Conservation (phyloP, 2,113 vertebrate genomes). For the Mesembrinibis cayennensis region DNA sequence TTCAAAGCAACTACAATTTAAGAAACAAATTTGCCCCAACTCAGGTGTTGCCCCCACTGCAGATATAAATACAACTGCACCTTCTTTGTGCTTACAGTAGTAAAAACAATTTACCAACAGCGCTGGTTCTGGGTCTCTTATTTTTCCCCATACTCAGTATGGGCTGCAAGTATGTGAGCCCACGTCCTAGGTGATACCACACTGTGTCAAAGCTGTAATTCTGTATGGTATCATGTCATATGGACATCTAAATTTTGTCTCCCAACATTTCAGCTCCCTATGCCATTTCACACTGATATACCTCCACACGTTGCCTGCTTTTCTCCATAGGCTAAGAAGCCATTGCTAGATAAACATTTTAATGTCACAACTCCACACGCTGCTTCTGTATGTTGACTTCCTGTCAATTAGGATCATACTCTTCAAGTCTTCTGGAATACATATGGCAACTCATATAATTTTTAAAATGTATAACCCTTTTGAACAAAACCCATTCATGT, state of each 20-base stretch:
- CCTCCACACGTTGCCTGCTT: background rate
- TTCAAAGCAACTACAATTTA: background rate
- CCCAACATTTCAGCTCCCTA: background rate
- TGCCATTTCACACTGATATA: background rate
- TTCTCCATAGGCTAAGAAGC: background rate
- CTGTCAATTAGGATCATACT: background rate
- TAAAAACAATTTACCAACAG: background rate
- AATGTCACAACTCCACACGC: background rate
- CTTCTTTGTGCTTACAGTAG: background rate
- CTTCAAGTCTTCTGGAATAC: background rate
- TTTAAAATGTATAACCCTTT: background rate
- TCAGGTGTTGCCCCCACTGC: background rate
- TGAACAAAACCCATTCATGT: background rate
- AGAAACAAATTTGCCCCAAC: background rate
- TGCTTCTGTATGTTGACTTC: background rate
- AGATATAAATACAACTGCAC: background rate
- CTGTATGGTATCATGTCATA: too few species aligned
- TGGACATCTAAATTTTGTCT: background rate
- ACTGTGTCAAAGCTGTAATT: background rate
- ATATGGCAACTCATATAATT: background rate
- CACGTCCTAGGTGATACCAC: background rate
- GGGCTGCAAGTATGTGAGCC: accelerated
- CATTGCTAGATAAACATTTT: background rate
- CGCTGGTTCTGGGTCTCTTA: background rate
- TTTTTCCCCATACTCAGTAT: background rate